Percentiles rank a stretch among this genome's conserved stretches.
Evolutionary conservation across 2,113 vertebrate genomes (phyloP).

Genomic region (Menura novaehollandiae): DNA sequence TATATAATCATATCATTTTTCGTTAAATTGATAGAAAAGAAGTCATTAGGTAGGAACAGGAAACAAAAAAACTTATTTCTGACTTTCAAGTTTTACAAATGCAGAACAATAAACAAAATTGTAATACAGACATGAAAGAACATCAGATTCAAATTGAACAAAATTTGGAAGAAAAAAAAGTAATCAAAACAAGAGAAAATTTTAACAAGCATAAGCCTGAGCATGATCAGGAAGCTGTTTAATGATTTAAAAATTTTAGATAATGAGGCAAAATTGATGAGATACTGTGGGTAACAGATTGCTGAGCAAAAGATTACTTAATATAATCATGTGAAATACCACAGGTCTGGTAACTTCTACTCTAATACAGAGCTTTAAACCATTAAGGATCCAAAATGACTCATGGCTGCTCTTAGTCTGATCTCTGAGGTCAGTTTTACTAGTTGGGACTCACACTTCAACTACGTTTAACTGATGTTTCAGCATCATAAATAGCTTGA

Average conservation of each 20-base stretch:
- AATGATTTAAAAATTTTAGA: background rate
- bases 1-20: background rate
- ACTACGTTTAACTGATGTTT: background rate
- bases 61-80: background rate
- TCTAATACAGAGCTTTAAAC: background rate
- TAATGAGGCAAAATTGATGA: background rate
- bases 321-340: background rate
- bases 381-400: background rate
- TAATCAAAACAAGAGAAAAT: background rate
- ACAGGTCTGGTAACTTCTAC: background rate
- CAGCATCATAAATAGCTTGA: background rate
- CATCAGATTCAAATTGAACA: background rate
- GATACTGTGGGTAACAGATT: background rate
- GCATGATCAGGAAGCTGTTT: background rate
- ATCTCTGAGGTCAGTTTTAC: background rate
- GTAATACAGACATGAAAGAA: background rate
- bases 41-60: background rate
- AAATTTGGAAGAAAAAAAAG: background rate
- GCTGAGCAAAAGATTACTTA: background rate
- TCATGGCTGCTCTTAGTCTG: background rate
- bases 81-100: background rate
- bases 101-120: background rate
- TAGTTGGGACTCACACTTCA: background rate
- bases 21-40: background rate
- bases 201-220: background rate